Evolutionary conservation across 2,888 invertebrate species (phyloP).

Genomic region (Macrophya annulata): DNA sequence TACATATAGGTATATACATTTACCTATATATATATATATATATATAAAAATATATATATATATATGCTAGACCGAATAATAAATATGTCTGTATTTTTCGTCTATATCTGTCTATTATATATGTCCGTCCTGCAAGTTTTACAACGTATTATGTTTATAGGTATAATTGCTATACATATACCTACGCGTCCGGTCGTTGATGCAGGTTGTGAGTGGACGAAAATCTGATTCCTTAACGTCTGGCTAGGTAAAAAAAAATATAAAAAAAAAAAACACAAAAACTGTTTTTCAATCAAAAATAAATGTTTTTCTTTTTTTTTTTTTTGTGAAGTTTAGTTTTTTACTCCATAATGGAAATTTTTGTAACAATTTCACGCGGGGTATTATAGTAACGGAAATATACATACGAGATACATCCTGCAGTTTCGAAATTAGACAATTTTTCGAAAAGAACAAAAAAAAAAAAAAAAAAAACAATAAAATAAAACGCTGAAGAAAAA

Average conservation of each 20-base stretch:
- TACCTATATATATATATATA: neutral
- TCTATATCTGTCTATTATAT: conserved; percentile 28
- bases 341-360: neutral
- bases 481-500: too few species aligned
- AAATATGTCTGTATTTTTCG: conserved; percentile 3
- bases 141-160: neutral
- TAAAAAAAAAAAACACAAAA: conserved; percentile 4
- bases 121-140: conserved; percentile 41
- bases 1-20: neutral
- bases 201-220: conserved; percentile 9
- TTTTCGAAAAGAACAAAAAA: too few species aligned
- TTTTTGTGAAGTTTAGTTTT: neutral
- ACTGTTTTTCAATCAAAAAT: neutral
- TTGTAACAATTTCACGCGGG: neutral
- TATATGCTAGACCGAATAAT: conserved; percentile 7
- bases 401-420: too few species aligned
- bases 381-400: too few species aligned
- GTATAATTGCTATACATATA: neutral
- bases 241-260: conserved; percentile 17
- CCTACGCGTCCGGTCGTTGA: neutral
- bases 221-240: conserved; percentile 58
- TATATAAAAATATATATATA: neutral
- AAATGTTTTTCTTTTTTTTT: neutral
- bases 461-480: too few species aligned
- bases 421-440: too few species aligned